Conservation (phyloP, 2,113 vertebrate genomes). For the Macquaria australasica region DNA sequence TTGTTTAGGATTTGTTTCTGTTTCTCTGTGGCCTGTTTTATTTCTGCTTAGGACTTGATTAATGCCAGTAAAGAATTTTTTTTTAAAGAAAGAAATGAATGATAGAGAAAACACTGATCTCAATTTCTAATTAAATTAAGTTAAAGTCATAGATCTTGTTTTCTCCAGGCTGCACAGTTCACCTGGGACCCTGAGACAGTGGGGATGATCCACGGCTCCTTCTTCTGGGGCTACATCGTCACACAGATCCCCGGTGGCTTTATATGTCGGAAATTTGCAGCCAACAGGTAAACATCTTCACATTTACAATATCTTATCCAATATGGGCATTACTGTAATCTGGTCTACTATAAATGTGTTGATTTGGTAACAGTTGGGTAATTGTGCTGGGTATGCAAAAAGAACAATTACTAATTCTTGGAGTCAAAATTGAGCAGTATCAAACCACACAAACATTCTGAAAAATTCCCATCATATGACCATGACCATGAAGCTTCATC, state of each 20-base stretch:
- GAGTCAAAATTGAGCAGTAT: too few relatives aligned
- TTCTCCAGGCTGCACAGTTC: conserved; percentile 90
- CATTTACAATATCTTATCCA: neutral
- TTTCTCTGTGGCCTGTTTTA: neutral
- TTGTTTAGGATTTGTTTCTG: neutral
- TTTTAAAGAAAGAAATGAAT: neutral
- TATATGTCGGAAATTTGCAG: conserved; percentile 94
- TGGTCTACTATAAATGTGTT: neutral
- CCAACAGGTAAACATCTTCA: conserved; percentile 87
- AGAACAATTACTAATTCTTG: neutral
- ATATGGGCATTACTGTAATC: neutral
- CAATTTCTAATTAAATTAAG: neutral
- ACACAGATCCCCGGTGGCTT: conserved; percentile 95
- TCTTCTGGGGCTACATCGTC: conserved; percentile 97
- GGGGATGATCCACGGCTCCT: conserved; percentile 95
- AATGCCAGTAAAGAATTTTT: neutral
- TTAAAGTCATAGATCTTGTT: neutral
- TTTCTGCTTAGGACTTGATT: neutral
- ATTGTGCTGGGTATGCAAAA: neutral
- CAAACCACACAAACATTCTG: too few relatives aligned
- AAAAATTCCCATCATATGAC: too few relatives aligned
- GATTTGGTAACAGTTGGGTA: neutral
- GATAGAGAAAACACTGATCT: neutral
- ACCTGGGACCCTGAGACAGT: conserved; percentile 95
- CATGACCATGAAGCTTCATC: neutral